These are phyloP conservation scores for Falcunculus frontatus DNA, from an alignment of 2,113 vertebrate genomes.

Conservation along the genomic window DNA sequence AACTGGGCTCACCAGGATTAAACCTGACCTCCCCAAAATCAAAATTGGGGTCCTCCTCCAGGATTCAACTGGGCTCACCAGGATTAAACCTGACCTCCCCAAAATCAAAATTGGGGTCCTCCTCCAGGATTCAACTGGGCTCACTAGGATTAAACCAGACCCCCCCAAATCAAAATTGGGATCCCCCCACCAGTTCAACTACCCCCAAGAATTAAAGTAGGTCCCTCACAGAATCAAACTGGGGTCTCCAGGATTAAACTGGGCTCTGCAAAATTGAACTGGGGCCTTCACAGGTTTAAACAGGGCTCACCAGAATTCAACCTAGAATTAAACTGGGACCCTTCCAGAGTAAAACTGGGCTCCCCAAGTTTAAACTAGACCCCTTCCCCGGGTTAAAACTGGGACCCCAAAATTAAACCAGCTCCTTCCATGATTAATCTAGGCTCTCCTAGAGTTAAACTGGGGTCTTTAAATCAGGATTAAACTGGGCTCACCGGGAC, in stretches of 20 bases:
- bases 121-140: neutral
- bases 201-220: accelerated
- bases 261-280: neutral
- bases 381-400: neutral
- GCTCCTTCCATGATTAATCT: neutral
- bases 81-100: neutral
- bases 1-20: neutral
- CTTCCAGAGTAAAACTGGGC: neutral
- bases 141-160: neutral
- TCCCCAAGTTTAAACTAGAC: neutral
- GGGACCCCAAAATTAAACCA: neutral
- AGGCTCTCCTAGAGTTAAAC: neutral
- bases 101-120: too few relatives aligned
- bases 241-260: neutral
- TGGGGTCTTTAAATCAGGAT: too few relatives aligned
- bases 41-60: accelerated
- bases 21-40: neutral
- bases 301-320: too few relatives aligned
- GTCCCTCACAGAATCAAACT: neutral
- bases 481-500: too few relatives aligned
- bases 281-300: neutral
- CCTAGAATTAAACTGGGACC: too few relatives aligned
- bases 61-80: neutral
- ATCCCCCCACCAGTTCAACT: accelerated
- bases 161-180: neutral